A percentile compares a stretch with the other conserved stretches of the same genome.
Evolutionary conservation across 2,888 invertebrate species (phyloP).

Genomic region (Melinopterus prodromus): DNA sequence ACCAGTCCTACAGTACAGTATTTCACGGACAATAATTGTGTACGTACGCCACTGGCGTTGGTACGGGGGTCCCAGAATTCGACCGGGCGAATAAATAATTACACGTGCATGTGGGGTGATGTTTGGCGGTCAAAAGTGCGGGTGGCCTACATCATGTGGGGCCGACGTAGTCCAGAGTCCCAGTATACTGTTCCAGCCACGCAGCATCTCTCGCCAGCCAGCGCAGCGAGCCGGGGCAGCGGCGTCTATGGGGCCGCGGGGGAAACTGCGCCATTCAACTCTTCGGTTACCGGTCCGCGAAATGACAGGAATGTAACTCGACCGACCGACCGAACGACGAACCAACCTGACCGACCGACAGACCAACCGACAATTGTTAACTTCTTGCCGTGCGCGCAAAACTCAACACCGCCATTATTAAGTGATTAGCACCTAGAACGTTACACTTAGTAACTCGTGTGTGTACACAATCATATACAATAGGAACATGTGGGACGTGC

Average conservation of each 20-base stretch:
- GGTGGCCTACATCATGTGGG: slow-evolving; percentile 42
- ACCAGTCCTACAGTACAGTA: not conserved
- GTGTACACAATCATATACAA: not conserved
- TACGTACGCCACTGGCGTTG: not conserved
- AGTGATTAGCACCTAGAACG: slow-evolving; percentile 4
- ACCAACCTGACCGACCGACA: not conserved
- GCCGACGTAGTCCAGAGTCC: slow-evolving; percentile 25
- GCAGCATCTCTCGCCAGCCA: not conserved
- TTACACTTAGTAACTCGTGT: not conserved
- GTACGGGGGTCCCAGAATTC: not conserved
- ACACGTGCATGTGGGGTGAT: slow-evolving; percentile 39
- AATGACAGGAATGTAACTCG: slow-evolving; percentile 4
- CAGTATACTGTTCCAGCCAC: slow-evolving; percentile 11
- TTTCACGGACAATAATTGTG: too few species aligned
- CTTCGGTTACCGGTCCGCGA: slow-evolving; percentile 4
- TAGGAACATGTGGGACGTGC: not conserved
- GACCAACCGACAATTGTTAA: not conserved
- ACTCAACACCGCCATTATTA: slow-evolving; percentile 4
- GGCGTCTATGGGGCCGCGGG: not conserved
- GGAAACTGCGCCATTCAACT: not conserved
- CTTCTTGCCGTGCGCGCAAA: not conserved
- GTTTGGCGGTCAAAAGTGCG: slow-evolving; percentile 39
- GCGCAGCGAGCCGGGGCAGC: not conserved
- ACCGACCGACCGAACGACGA: not conserved
- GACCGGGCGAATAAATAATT: slow-evolving; percentile 35